Percentiles rank a stretch among this genome's conserved stretches.
Evolutionary conservation across 2,888 invertebrate genomes (phyloP).

Genomic region (Clunio marinus): DNA sequence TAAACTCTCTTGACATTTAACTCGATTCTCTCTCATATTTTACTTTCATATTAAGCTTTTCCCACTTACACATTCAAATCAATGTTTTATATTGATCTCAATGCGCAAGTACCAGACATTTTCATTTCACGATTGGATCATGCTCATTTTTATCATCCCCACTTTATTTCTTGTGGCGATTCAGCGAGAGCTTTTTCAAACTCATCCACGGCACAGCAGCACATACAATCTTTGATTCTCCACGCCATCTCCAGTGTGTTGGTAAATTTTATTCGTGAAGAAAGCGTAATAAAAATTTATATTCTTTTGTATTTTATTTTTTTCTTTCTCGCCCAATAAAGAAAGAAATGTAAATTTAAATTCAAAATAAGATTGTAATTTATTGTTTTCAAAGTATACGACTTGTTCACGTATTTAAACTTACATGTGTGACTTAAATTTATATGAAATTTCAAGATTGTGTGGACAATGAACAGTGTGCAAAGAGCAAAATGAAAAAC

Average conservation of each 20-base stretch:
- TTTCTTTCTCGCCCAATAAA: conserved; percentile 37
- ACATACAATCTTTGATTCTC: not conserved
- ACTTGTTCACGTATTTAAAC: not conserved
- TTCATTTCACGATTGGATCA: conserved; percentile 37
- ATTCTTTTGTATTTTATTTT: conserved; percentile 15
- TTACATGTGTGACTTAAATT: conserved; percentile 19
- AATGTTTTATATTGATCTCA: not conserved
- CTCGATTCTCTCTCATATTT: not conserved
- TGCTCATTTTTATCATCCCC: conserved; percentile 18
- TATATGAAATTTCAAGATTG: not conserved
- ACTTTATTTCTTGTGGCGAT: not conserved
- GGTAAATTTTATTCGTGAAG: conserved; percentile 29
- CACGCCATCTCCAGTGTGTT: conserved; percentile 21
- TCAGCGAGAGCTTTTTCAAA: conserved; percentile 30
- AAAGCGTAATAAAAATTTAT: conserved; percentile 39
- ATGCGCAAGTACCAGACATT: conserved; percentile 37
- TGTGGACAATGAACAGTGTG: conserved; percentile 13
- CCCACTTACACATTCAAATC: not conserved
- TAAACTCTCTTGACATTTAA: not conserved
- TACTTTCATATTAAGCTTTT: not conserved
- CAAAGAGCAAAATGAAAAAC: conserved; percentile 9
- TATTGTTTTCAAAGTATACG: conserved; percentile 27
- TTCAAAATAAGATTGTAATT: conserved; percentile 39
- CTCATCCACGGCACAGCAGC: not conserved
- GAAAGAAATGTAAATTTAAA: conserved; percentile 39